A percentile compares a stretch with the other conserved stretches of the same genome.
Evolutionary conservation across 2,113 vertebrate species (phyloP).

Genomic region (Tupaia chinensis): DNA sequence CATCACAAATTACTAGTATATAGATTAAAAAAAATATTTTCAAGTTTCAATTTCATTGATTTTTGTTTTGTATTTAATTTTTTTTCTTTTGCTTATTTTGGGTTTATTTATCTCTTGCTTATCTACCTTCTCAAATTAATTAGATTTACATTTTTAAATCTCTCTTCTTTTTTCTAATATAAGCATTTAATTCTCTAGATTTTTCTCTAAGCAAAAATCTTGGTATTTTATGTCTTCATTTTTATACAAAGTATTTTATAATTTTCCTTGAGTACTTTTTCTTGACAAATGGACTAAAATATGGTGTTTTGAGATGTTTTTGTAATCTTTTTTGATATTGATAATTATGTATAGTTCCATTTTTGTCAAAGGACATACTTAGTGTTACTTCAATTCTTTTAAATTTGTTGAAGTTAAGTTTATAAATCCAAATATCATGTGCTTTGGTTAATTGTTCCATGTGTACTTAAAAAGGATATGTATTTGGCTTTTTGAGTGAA

Average conservation of each 20-base stretch:
- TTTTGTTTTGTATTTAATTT: too few species aligned
- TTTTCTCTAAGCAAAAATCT: background rate
- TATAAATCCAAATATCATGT: background rate
- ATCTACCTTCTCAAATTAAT: background rate
- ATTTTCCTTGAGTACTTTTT: background rate
- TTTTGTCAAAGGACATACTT: conserved; percentile 16
- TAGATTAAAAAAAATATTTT: too few species aligned
- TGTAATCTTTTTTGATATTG: background rate
- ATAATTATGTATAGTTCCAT: background rate
- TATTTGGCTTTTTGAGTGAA: background rate
- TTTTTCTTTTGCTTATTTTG: background rate
- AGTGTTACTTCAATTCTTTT: background rate
- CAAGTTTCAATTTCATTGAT: too few species aligned
- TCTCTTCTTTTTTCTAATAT: background rate
- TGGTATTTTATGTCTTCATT: background rate
- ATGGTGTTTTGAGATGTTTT: background rate
- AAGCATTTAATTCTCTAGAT: background rate
- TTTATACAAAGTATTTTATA: background rate
- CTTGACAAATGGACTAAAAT: background rate
- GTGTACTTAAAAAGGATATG: background rate
- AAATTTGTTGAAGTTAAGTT: background rate
- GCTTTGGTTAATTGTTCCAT: background rate
- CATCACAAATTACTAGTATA: too few species aligned
- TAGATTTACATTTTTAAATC: background rate
- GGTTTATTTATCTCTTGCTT: background rate